Conservation (phyloP, 2,113 vertebrate species). For the Tauraco erythrolophus region DNA sequence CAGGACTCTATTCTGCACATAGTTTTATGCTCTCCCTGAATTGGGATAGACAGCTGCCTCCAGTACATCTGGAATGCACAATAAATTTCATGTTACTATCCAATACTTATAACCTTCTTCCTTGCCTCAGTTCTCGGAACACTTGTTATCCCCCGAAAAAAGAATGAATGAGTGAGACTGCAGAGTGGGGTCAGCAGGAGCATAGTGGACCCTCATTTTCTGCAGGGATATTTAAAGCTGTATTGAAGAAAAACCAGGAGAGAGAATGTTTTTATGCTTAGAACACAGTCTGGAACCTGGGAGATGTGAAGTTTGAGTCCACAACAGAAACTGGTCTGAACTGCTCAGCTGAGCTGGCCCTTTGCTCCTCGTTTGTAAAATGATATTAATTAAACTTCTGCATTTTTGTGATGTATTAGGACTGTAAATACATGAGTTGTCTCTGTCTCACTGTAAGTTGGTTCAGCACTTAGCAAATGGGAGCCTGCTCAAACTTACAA, state of each 20-base stretch:
- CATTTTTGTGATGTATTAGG: accelerated
- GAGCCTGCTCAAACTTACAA: background rate
- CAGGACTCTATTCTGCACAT: background rate
- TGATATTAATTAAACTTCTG: background rate
- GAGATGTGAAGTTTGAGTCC: background rate
- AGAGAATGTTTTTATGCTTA: background rate
- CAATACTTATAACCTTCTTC: background rate
- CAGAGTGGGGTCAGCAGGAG: background rate
- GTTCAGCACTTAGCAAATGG: background rate
- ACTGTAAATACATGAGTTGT: background rate
- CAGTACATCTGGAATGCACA: background rate
- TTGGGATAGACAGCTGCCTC: background rate
- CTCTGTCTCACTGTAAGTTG: background rate
- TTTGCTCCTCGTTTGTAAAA: background rate
- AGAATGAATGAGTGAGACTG: background rate
- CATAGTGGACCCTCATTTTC: background rate
- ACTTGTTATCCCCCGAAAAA: background rate
- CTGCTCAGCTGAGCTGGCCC: background rate
- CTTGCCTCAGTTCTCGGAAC: background rate
- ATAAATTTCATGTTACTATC: background rate
- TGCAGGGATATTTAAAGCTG: background rate
- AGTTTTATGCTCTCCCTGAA: background rate
- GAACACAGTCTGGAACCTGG: background rate
- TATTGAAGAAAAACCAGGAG: background rate
- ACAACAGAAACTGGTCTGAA: background rate